Conservation (phyloP, 2,113 vertebrate genomes). For the Serinus canaria region DNA sequence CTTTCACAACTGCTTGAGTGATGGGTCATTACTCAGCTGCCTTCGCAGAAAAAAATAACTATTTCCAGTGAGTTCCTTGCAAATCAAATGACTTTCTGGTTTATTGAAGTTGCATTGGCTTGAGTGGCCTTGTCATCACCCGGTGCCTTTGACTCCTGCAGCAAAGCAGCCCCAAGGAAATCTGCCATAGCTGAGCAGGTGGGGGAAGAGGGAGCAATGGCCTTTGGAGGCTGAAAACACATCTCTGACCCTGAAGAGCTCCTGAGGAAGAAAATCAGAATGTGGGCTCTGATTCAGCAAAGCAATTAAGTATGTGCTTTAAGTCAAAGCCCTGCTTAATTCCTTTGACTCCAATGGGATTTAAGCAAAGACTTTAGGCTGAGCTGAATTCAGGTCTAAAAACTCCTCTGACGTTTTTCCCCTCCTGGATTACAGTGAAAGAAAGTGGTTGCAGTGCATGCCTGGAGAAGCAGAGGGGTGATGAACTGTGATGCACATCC, state of each 20-base stretch:
- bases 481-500: background rate
- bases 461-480: background rate
- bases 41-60: background rate
- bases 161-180: background rate
- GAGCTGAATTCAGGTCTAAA: conserved; percentile 46
- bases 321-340: conserved; percentile 55
- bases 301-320: conserved; percentile 38
- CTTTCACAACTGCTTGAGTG: background rate
- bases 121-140: background rate
- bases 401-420: background rate
- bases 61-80: background rate
- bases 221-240: background rate
- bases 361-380: conserved; percentile 22
- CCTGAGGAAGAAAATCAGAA: conserved; percentile 3
- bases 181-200: background rate
- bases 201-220: background rate
- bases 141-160: background rate
- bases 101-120: background rate
- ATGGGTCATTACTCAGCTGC: background rate
- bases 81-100: conserved; percentile 3
- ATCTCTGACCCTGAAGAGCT: background rate
- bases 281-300: conserved; percentile 49
- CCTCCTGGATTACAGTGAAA: background rate
- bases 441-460: background rate
- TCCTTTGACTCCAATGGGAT: conserved; percentile 57